Evolutionary conservation across 2,113 vertebrate genomes (phyloP), one percentile per base, ranked within the genome.

Genomic region (Gallinago media): DNA sequence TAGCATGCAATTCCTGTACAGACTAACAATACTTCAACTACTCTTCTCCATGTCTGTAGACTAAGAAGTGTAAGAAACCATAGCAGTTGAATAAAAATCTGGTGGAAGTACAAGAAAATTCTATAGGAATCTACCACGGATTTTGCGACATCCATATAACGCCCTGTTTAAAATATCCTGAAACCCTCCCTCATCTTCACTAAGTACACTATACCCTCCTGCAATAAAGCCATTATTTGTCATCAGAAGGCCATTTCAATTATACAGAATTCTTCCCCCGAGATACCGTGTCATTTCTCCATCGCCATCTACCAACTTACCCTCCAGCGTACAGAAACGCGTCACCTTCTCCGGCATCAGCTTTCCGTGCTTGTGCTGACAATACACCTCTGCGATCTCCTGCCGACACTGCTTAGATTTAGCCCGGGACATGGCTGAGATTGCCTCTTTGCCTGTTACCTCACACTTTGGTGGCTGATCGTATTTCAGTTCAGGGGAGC

Each of bases 281-380:
- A 44, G 26, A 17, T 8, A 61, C 7, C 0, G 0, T 5, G 44
- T 10, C 15, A 17, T 14, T 68, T 20, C 81, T 85, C 52, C 76
- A 36, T 36, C 89, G 26, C 32, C 58, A 18, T 8, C 9, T 54
- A 44, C 56, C 42, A 12, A 96, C 98, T 99, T 97, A 99, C 99
- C 99, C 97, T 99, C 99, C 20, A 99, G 95, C 2, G 99, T 98
- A 95, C 99, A 99, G 97, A 98, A 98, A 5, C 99, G 99, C 0
- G 98, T 98, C 97, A 99, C 99, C 96, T 98, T 98, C 97, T 99
- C 99, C 0, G 99, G 99, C 99, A 99, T 99, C 84, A 99, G 98
- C 80, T 98, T 99, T 4, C 98, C 99, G 0, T 99, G 97, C 96
- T 98, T 99, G 98, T 99, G 99, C 84, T 99, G 98, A 90, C 99